phyloP scores from a whole-genome alignment of 2,888 invertebrate species.

The Stenodema calcarata region DNA sequence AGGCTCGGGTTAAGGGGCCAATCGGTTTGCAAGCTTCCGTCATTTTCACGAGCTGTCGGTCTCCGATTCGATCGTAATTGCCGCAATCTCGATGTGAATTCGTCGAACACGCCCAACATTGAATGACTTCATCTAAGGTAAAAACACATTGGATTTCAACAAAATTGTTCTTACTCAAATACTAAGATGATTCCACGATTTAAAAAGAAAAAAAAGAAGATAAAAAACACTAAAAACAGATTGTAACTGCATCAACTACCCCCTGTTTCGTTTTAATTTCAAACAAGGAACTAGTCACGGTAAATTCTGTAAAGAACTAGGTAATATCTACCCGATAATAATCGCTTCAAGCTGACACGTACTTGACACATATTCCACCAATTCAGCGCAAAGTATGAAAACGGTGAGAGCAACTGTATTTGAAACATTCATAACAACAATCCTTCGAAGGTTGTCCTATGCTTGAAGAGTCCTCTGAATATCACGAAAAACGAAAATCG shows the following conservation, averaged over 20 bases:
- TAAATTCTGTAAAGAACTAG: too few relatives aligned
- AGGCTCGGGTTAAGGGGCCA: neutral
- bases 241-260: too few relatives aligned
- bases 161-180: too few relatives aligned
- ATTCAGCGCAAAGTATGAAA: neutral
- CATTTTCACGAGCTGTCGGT: neutral
- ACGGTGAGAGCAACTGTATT: neutral
- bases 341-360: too few relatives aligned
- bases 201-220: too few relatives aligned
- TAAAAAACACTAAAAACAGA: too few relatives aligned
- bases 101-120: slow-evolving; percentile 17
- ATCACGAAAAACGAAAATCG: neutral
- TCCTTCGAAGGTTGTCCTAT: neutral
- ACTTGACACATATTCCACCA: neutral
- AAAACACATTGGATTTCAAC: neutral
- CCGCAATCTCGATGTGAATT: neutral
- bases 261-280: too few relatives aligned
- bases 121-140: neutral
- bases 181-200: too few relatives aligned
- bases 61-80: neutral
- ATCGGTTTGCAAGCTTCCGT: neutral
- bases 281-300: too few relatives aligned
- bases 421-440: neutral
- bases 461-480: neutral
- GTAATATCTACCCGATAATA: too few relatives aligned